Evolutionary conservation across 2,888 invertebrate species (phyloP).

Genomic region (Aphrophora alni): DNA sequence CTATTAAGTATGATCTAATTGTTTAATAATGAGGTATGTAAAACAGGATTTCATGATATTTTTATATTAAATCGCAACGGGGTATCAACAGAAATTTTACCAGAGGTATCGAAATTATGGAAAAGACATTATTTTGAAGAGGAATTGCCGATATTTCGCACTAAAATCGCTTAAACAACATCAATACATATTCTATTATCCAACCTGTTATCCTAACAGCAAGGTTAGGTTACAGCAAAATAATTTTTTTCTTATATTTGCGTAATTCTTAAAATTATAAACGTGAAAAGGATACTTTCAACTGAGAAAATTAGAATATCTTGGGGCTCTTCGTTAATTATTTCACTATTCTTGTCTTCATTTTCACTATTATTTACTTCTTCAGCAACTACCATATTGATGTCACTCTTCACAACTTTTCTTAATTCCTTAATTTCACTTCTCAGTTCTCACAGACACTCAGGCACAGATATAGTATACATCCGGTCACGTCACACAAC

Average conservation of each 20-base stretch:
- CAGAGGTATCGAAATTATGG: no score
- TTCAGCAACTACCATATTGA: constrained; percentile 31
- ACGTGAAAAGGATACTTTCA: constrained; percentile 44
- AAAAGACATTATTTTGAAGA: no score
- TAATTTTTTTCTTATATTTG: neutral
- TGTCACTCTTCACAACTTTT: neutral
- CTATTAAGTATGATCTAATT: no score
- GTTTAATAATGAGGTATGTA: no score
- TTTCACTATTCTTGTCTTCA: constrained; percentile 14
- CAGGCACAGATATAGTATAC: neutral
- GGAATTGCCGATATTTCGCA: no score
- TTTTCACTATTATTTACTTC: neutral
- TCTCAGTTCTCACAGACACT: neutral
- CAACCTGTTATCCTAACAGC: no score
- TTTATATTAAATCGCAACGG: no score
- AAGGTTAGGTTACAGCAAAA: neutral
- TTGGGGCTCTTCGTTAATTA: constrained; percentile 18
- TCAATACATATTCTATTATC: no score
- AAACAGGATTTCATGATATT: no score
- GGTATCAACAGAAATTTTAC: no score
- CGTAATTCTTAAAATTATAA: neutral
- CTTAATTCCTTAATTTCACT: neutral
- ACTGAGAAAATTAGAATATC: constrained; percentile 41
- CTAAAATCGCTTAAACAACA: no score
- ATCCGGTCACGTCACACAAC: neutral